Conservation (phyloP, 2,113 vertebrate genomes). For the Syrmaticus mikado region DNA sequence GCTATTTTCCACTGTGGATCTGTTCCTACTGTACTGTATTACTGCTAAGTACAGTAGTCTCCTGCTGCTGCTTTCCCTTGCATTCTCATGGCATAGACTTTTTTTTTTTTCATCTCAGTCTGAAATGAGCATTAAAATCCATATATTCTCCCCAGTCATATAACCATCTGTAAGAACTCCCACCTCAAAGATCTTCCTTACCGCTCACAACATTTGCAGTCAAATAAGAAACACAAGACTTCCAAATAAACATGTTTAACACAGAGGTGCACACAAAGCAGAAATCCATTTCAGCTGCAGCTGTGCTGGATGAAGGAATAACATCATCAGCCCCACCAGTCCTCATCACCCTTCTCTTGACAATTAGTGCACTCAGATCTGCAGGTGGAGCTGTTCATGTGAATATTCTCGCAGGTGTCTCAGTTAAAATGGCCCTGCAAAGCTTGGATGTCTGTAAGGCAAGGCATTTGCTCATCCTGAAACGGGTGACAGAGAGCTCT, state of each 20-base stretch:
- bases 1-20: background rate
- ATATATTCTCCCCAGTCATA: background rate
- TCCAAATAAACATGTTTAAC: background rate
- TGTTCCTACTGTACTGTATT: background rate
- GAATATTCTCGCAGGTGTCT: background rate
- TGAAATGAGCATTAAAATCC: background rate
- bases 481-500: background rate
- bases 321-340: background rate
- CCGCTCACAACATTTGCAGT: background rate
- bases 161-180: background rate
- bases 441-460: background rate
- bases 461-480: background rate
- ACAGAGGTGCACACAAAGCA: background rate
- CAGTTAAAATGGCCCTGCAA: background rate
- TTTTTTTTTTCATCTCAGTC: background rate
- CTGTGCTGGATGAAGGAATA: background rate
- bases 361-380: background rate
- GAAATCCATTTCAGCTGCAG: background rate
- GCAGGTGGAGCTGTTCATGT: background rate
- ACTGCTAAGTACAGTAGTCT: background rate
- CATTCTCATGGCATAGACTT: background rate
- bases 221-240: background rate
- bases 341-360: background rate
- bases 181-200: background rate
- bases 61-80: background rate